Evolutionary conservation across 2,113 vertebrate genomes (phyloP), one percentile per base, ranked within the genome.

Genomic region (Pseudopodoces humilis): DNA sequence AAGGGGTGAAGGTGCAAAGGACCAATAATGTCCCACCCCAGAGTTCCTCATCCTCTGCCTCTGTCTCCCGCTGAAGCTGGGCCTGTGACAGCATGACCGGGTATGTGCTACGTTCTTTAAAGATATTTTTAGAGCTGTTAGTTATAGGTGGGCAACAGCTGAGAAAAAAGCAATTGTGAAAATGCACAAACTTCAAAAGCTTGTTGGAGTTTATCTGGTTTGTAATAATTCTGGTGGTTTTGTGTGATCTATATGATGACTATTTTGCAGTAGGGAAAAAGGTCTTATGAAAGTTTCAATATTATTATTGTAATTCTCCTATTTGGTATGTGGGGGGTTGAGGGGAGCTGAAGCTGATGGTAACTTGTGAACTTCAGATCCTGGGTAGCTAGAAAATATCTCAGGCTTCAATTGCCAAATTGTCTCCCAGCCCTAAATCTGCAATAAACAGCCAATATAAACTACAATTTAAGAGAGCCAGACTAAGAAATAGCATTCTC

Each of bases 11-110:
- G 13, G 43, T 59, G 16, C 24, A 28, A 44, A 75, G 62, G 37
- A 56, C n/a, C 52, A 7, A 27, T 23, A 39, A 16, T 17, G 16
- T 9, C 17, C 2, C 30, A 1, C n/a, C 0, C 25, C 2, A 7
- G 3, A 5, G 0, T 37, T 76, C 49, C 49, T 86, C 71, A 50
- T 35, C 47, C n/a, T 1, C 46, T 35, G n/a, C 25, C 9, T 65
- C 52, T 16, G 37, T 6, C 35, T 46, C 14, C 41, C 15, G 0
- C 35, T 30, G 49, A 23, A 43, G 43, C 46, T 75, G 43, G 7
- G 44, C 35, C 63, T 23, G 30, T 19, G 56, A 5, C 50, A 62
- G 11, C 27, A 10, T 28, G 30, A 30, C 23, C 33, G 41, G 44
- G 33, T 72, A 27, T 7, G 27, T 23, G 69, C 53, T 35, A 9